Base-by-base conservation (phyloP, 2,113 vertebrate genomes). In the Orycteropus afer region DNA sequence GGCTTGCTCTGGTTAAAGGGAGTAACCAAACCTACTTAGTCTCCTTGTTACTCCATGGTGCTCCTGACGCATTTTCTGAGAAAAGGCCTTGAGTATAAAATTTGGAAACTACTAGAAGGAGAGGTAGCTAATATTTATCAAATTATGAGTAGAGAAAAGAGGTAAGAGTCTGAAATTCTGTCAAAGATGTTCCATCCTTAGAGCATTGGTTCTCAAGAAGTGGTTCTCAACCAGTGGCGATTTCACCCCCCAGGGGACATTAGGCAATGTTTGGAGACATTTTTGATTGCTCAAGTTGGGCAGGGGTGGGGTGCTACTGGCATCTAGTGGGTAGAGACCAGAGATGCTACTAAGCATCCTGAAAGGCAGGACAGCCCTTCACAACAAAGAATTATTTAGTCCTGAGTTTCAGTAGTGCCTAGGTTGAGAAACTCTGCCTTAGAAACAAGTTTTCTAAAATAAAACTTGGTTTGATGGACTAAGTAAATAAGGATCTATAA, bases 381-480 rank as follows among this genome's bases (percentile, higher is more conserved):
- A 25, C 20, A 49, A 25, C 29, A 63, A 27, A 57, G 49, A 37
- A 45, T 71, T 63, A 61, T 22, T 63, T 55, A 89, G 37, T 45
- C 40, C 37, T 17, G 69, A 47, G n/a, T n/a, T 63, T 86, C 27
- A 55, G 12, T 63, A 42, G 57, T 57, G 20, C 57, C 59, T 81
- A 63, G 8, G 45, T 61, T 53, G 71, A 45, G 61, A 92, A 92
- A n/a, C n/a, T 29, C 18, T 85, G 45, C n/a, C 20, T 23, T 49
- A 82, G 37, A 95, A 91, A 42, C 49, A 61, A 37, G 22, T 67
- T 40, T 92, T 83, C 78, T 83, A 37, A 92, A 91, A 83, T 57
- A 53, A 81, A 63, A 69, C 29, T 95, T 49, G 22, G 20, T 81
- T 95, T 81, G n/a, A 80, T 29, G 65, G 67, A 57, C 34, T 47